These are phyloP conservation scores for Melanotaenia maccullochi DNA, from an alignment of 2,797 vertebrate genomes.

Conservation along the genomic window DNA sequence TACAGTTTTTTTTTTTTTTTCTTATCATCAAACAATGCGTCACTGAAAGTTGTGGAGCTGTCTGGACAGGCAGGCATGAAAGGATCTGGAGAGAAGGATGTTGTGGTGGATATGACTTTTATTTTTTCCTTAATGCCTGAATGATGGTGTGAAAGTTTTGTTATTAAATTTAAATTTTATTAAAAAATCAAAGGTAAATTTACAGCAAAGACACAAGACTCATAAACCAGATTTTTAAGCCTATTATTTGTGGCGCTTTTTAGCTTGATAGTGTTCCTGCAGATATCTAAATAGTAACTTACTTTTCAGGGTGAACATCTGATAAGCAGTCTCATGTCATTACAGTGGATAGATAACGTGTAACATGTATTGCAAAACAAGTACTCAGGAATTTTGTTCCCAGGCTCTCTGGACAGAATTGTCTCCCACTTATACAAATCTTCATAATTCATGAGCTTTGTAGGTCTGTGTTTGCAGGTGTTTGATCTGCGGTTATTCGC, in stretches of 20 bases:
- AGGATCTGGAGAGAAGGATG: neutral
- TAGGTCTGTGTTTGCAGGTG: neutral
- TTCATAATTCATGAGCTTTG: neutral
- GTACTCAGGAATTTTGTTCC: neutral
- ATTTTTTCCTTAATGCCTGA: neutral
- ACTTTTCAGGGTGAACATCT: neutral
- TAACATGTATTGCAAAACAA: slow-evolving; percentile 1
- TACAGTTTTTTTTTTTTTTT: neutral
- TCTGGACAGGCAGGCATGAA: slow-evolving; percentile 5
- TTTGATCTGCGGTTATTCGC: neutral
- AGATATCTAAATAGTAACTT: neutral
- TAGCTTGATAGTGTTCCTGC: no score
- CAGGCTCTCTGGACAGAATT: neutral
- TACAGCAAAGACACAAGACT: neutral
- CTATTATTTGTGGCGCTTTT: neutral
- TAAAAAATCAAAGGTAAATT: neutral
- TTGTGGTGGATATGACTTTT: neutral
- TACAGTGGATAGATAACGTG: neutral
- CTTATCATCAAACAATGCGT: neutral
- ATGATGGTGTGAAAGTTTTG: neutral
- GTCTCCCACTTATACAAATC: neutral
- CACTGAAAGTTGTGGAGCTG: slow-evolving; percentile 22
- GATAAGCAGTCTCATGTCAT: neutral
- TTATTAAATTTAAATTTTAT: no score
- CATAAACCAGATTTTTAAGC: neutral